Evolutionary conservation across 2,888 invertebrate species (phyloP).

Genomic region (Patella caerulea): DNA sequence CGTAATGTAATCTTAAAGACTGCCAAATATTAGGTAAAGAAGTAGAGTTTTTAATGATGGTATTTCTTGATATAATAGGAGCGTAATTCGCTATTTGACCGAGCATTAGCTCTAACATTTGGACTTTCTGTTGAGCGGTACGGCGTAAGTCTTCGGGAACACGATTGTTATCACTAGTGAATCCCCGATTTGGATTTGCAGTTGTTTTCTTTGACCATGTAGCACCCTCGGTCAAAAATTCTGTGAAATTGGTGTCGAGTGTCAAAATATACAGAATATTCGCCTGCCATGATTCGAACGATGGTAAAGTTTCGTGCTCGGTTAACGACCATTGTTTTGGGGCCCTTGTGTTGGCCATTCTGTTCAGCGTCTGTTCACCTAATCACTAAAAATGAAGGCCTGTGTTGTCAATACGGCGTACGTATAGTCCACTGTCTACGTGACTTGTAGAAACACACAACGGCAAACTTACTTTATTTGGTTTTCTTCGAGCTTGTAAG

Average conservation of each 20-base stretch:
- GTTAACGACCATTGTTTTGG: conserved; percentile 31
- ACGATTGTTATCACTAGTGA: background rate
- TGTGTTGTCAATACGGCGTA: too few relatives aligned
- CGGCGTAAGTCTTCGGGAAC: background rate
- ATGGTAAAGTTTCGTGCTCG: conserved; percentile 27
- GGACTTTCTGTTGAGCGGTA: conserved; percentile 16
- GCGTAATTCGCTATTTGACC: conserved; percentile 13
- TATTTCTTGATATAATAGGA: conserved; percentile 33
- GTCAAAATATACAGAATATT: conserved; percentile 23
- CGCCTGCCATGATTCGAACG: conserved; percentile 29
- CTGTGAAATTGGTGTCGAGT: conserved; percentile 29
- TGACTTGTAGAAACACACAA: too few relatives aligned
- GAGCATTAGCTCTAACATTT: conserved; percentile 12
- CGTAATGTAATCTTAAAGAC: background rate
- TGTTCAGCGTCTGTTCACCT: too few relatives aligned
- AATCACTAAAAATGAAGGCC: too few relatives aligned
- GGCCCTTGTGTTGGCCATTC: background rate
- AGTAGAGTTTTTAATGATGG: background rate
- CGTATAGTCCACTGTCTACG: too few relatives aligned
- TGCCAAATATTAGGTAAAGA: background rate
- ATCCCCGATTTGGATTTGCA: conserved; percentile 1
- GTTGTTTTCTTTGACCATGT: conserved; percentile 15
- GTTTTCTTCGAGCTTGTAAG: too few relatives aligned
- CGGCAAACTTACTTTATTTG: too few relatives aligned
- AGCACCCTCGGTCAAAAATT: conserved; percentile 27